These are phyloP conservation scores for Sciurus carolinensis DNA, from an alignment of 2,797 vertebrate genomes.

Conservation along the genomic window DNA sequence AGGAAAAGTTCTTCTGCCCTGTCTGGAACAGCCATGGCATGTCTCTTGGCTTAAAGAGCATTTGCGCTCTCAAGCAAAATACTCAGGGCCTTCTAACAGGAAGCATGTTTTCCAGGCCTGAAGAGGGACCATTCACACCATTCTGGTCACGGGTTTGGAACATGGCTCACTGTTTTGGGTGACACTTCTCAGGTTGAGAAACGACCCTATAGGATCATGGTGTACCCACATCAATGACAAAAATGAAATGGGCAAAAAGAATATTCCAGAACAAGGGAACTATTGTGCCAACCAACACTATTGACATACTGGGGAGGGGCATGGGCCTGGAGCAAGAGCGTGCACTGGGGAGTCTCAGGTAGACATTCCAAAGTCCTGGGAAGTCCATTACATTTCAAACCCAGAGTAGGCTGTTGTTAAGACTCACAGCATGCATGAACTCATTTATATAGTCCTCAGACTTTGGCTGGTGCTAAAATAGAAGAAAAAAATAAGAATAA, in stretches of 20 bases:
- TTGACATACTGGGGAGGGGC: fast-evolving
- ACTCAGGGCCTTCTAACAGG: too few species aligned
- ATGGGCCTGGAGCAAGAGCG: background rate
- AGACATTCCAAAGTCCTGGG: background rate
- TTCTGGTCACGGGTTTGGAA: background rate
- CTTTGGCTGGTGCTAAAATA: constrained; percentile 55
- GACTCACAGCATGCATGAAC: background rate
- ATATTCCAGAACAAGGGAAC: background rate
- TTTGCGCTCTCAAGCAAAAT: background rate
- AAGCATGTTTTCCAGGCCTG: background rate
- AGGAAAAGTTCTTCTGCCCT: background rate
- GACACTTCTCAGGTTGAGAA: background rate
- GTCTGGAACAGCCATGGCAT: background rate
- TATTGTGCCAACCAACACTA: too few species aligned
- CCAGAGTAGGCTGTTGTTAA: background rate
- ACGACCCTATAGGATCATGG: fast-evolving
- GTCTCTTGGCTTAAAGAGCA: background rate
- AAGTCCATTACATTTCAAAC: background rate
- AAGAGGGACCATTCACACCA: fast-evolving
- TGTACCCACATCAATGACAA: fast-evolving
- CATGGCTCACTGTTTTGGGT: background rate
- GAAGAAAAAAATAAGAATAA: constrained; percentile 22
- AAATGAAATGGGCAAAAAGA: background rate
- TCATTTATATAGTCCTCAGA: constrained; percentile 45
- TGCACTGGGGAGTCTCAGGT: background rate